A percentile compares a stretch with the other conserved stretches of the same genome.
Evolutionary conservation across 2,888 invertebrate species (phyloP).

Genomic region (Stenotaenia linearis): DNA sequence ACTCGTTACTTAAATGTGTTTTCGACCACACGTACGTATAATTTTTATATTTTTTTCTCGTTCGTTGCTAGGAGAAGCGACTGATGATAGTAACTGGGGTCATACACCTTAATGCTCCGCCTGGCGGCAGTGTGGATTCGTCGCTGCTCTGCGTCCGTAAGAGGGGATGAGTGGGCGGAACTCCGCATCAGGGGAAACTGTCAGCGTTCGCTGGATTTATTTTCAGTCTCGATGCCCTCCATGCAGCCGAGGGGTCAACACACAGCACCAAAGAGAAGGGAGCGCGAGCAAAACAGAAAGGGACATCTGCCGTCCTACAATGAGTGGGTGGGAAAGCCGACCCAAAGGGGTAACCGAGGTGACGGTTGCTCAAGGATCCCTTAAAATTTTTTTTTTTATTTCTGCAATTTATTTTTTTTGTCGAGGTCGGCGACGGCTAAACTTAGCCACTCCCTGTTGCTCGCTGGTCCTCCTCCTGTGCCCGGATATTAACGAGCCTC

Average conservation of each 20-base stretch:
- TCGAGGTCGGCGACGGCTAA: neutral
- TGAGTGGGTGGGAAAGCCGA: neutral
- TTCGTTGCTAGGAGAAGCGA: neutral
- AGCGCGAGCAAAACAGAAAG: neutral
- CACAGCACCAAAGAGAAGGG: neutral
- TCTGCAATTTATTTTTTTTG: neutral
- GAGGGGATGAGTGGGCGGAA: neutral
- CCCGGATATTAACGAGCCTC: slow-evolving; percentile 5
- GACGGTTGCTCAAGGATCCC: neutral
- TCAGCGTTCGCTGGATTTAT: neutral
- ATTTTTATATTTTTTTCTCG: neutral
- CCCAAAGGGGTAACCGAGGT: neutral
- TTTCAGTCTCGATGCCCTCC: neutral
- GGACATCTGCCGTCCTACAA: neutral
- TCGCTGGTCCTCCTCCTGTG: neutral
- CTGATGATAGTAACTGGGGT: slow-evolving; percentile 1
- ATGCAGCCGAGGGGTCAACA: neutral
- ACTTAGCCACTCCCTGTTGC: slow-evolving; percentile 9
- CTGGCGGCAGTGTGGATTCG: neutral
- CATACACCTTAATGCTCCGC: neutral
- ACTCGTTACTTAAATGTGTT: neutral
- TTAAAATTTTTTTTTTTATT: neutral
- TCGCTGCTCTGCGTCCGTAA: neutral
- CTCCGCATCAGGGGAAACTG: neutral
- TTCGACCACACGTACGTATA: neutral